Evolutionary conservation across 2,113 vertebrate genomes (phyloP), one percentile per base, ranked within the genome.

Genomic region (Fulmarus glacialis): DNA sequence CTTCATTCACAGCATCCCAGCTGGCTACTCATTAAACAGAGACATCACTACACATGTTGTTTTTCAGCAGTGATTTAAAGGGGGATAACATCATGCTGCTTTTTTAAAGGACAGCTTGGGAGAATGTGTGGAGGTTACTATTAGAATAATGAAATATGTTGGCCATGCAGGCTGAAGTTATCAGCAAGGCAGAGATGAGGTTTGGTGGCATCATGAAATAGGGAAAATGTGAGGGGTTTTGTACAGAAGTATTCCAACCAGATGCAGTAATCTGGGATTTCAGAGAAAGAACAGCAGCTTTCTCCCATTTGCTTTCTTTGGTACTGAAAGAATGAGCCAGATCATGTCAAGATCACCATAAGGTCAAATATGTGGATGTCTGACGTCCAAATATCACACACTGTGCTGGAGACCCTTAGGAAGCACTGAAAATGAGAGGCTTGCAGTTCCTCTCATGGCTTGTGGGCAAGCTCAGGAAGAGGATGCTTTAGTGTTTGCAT

Each of bases 221-320:
- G 0, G 7, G 50, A 32, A 68, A 80, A 48, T 0, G 0, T 56
- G 29, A 70, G 2, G 11, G 5, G 5, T 2, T 68, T 87, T 77
- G 12, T 52, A 77, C 34, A 50, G 16, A 93, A 73, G 8, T 56
- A 52, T 77, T 90, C 15, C 20, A 87, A 36, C 20, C 26, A 42
- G 12, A 78, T 92, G 27, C 15, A 63, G n/a, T 58, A 60, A 34
- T 38, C 19, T 36, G 30, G 7, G 2, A 45, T 77, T 77, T 77
- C 55, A 70, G 17, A 81, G 5, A 30, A 77, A 80, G 8, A 83
- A 42, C 2, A 34, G 40, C 42, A 48, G 26, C 8, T 80, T 68
- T 70, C 8, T 64, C 72, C 32, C 4, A 30, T 67, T 45, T 71
- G 16, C 55, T 66, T 89, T 79, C 12, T 82, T 75, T 70, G 30